phyloP scores from a whole-genome alignment of 2,113 vertebrate species.

The Pelecanoides urinatrix region DNA sequence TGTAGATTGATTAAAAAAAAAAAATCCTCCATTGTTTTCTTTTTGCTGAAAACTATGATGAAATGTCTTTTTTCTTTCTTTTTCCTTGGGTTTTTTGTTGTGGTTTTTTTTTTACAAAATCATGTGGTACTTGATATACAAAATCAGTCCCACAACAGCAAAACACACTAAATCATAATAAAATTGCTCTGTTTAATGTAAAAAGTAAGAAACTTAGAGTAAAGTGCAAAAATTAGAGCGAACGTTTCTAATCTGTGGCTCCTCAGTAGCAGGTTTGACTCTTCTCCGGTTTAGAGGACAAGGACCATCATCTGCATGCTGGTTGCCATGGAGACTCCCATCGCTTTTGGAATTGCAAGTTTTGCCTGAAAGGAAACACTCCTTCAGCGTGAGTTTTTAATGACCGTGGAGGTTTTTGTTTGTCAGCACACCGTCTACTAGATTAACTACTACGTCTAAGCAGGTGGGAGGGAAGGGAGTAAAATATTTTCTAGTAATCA shows the following conservation, averaged over 20 bases:
- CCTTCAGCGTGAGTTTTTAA: neutral
- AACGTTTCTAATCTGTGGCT: conserved; percentile 49
- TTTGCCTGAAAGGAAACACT: conserved; percentile 64
- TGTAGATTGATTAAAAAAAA: neutral
- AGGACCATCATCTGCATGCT: conserved; percentile 35
- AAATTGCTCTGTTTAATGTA: conserved; percentile 13
- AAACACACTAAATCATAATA: conserved; percentile 14
- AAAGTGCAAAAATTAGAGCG: conserved; percentile 73
- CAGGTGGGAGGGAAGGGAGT: neutral
- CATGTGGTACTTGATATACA: neutral
- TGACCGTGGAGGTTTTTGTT: neutral
- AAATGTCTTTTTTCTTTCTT: neutral
- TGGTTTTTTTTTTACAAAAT: neutral
- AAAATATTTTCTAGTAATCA: neutral
- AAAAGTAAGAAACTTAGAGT: conserved; percentile 52
- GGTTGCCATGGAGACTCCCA: conserved; percentile 51
- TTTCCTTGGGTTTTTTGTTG: too few relatives aligned
- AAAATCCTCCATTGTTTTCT: neutral
- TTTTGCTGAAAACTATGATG: neutral
- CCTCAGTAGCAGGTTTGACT: conserved; percentile 33
- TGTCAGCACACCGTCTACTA: neutral
- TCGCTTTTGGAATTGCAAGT: conserved; percentile 51
- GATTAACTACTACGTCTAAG: neutral
- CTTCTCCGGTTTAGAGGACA: conserved; percentile 15
- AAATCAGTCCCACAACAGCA: neutral